Evolutionary conservation across 2,797 vertebrate genomes (phyloP).

Genomic region (Microtus obscurus): DNA sequence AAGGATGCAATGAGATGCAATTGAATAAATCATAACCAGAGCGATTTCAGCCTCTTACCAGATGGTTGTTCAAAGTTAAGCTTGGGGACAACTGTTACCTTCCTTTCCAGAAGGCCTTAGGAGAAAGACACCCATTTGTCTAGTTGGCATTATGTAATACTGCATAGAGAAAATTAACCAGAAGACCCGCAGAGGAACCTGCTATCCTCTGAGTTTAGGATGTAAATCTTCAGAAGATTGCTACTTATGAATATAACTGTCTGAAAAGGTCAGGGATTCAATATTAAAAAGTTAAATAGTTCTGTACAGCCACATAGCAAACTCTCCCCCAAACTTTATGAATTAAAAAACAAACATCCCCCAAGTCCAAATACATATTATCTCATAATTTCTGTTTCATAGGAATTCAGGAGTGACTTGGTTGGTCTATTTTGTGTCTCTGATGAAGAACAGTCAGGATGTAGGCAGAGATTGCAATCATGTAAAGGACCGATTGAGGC

Average conservation of each 20-base stretch:
- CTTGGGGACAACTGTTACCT: conserved; percentile 39
- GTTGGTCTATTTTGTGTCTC: neutral
- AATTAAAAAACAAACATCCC: neutral
- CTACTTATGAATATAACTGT: neutral
- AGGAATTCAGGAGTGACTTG: conserved; percentile 1
- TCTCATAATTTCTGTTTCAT: neutral
- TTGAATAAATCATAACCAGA: conserved; percentile 69
- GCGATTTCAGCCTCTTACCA: conserved; percentile 55
- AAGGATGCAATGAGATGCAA: conserved; percentile 44
- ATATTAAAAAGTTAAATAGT: conserved; percentile 19
- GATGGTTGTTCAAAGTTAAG: conserved; percentile 65
- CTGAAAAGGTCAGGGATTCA: conserved; percentile 43
- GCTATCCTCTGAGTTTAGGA: neutral
- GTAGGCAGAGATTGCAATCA: neutral
- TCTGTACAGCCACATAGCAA: neutral
- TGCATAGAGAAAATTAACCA: conserved; percentile 38
- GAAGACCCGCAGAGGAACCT: neutral
- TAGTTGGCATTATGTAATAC: conserved; percentile 31
- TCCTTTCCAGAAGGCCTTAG: conserved; percentile 39
- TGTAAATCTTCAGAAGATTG: conserved; percentile 12
- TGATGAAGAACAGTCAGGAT: neutral
- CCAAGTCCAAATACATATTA: neutral
- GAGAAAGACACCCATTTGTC: conserved; percentile 59
- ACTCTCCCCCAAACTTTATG: neutral
- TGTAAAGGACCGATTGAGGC: neutral